These are phyloP conservation scores for Dendrocopos noguchii DNA, from an alignment of 2,113 vertebrate genomes.

Conservation along the genomic window DNA sequence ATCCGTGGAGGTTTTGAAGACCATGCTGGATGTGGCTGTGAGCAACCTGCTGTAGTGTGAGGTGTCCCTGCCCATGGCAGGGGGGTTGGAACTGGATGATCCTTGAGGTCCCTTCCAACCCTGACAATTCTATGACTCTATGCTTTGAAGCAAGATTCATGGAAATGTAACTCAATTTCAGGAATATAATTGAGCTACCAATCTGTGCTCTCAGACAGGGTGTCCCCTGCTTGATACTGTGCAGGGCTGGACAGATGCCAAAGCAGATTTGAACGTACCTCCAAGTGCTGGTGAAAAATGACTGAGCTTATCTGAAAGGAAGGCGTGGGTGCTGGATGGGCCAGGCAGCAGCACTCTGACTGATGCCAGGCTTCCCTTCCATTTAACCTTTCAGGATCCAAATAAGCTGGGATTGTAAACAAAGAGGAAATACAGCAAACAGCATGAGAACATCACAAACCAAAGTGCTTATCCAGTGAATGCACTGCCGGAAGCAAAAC, in stretches of 20 bases:
- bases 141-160: conserved; percentile 44
- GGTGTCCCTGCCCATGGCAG: no score
- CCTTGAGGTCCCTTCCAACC: no score
- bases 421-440: conserved; percentile 33
- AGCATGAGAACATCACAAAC: conserved; percentile 28
- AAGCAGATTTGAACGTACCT: conserved; percentile 51
- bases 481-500: conserved; percentile 28
- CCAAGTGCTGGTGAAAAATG: conserved; percentile 47
- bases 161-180: conserved; percentile 69
- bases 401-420: conserved; percentile 7
- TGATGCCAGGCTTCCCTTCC: conserved; percentile 15
- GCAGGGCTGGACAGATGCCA: conserved; percentile 48
- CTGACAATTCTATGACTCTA: no score
- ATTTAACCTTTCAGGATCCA: conserved; percentile 40
- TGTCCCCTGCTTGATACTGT: conserved; percentile 54
- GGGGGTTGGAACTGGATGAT: no score
- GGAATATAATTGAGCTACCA: conserved; percentile 64
- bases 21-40: no score
- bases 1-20: no score
- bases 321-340: neutral
- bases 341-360: conserved; percentile 13
- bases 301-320: conserved; percentile 37
- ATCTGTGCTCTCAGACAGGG: conserved; percentile 63
- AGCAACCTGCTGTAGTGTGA: no score
- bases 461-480: neutral